Evolutionary conservation across 1,140 invertebrate species (phyloP), one percentile per base, ranked within the genome.

Genomic region (Lucilia sericata): DNA sequence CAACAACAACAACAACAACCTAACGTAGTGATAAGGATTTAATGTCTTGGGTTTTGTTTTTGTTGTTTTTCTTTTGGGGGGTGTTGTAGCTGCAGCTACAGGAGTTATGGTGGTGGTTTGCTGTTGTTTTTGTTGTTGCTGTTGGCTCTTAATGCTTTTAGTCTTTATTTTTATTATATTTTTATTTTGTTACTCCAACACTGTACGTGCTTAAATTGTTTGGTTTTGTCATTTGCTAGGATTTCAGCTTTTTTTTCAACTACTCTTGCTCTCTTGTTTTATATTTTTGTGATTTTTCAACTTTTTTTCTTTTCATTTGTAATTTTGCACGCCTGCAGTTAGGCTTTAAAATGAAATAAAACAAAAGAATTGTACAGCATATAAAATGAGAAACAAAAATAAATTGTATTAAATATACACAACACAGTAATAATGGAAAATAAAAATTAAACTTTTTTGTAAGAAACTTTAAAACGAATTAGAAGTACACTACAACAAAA

Each of bases 1-100:
- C 42, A 80, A 80, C 76, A 80, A 78, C 25, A 80, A 78, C 25
- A 70, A 70, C 21, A 80, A 80, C 19, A 80, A 80, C 76, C 49
- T 47, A 78, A 25, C 47, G 8, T 19, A 80, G 42, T 51, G 76
- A 49, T 80, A 80, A 80, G 76, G 21, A 51, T 49, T 80, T 80
- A 51, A 80, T 80, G 76, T 80, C n/a, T 80, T 80, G 76, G 42
- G 21, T 42, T 76, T 70, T 70, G 25, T 30, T 30, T 30, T 30
- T 30, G 25, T 30, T 30, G 25, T 30, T 30, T 30, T 30, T 30
- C 25, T 30, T 30, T 30, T 30, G 25, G 25, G 25, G 25, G 25
- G 25, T 30, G 25, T 30, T 30, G 25, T 30, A 2, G 55, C n/a
- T 17, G 55, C 55, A 60, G 55, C 14, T 30, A 30, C 25, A 70